Evolutionary conservation across 1,140 invertebrate species (phyloP).

Genomic region (Harlomillsia oculata): DNA sequence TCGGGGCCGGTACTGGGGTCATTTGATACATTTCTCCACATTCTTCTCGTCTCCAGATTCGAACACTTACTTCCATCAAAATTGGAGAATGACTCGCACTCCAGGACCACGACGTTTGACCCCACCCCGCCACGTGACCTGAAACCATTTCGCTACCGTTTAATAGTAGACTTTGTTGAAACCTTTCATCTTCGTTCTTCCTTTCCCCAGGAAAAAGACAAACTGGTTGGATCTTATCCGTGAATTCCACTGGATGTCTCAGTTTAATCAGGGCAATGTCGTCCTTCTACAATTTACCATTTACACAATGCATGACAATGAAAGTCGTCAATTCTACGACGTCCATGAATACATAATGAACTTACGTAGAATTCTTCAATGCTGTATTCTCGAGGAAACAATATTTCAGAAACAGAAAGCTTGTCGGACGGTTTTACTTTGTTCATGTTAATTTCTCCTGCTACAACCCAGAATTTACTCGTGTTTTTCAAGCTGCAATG

Average conservation of each 20-base stretch:
- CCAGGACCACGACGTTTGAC: neutral
- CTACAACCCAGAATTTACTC: too few relatives aligned
- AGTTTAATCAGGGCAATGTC: slow-evolving; percentile 38
- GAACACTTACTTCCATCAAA: slow-evolving; percentile 71
- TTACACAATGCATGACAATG: too few relatives aligned
- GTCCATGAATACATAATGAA: too few relatives aligned
- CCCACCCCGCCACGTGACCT: neutral
- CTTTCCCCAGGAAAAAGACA: neutral
- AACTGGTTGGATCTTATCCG: slow-evolving; percentile 37
- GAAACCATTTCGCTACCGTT: neutral
- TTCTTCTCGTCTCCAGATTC: slow-evolving; percentile 68
- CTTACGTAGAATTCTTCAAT: too few relatives aligned
- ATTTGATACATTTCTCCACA: too few relatives aligned
- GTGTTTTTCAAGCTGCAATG: too few relatives aligned
- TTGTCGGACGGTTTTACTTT: too few relatives aligned
- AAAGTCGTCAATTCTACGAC: too few relatives aligned
- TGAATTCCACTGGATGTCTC: slow-evolving; percentile 36
- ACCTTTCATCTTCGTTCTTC: neutral
- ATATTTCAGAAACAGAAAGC: too few relatives aligned
- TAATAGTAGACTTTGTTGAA: too few relatives aligned
- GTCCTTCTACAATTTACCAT: slow-evolving; percentile 1
- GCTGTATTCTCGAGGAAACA: too few relatives aligned
- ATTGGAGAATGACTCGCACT: slow-evolving; percentile 39
- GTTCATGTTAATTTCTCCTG: too few relatives aligned
- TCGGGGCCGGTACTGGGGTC: slow-evolving; percentile 59